These are phyloP conservation scores for Drosophila asahinai DNA, from an alignment of 1,140 invertebrate genomes.

Conservation along the genomic window DNA sequence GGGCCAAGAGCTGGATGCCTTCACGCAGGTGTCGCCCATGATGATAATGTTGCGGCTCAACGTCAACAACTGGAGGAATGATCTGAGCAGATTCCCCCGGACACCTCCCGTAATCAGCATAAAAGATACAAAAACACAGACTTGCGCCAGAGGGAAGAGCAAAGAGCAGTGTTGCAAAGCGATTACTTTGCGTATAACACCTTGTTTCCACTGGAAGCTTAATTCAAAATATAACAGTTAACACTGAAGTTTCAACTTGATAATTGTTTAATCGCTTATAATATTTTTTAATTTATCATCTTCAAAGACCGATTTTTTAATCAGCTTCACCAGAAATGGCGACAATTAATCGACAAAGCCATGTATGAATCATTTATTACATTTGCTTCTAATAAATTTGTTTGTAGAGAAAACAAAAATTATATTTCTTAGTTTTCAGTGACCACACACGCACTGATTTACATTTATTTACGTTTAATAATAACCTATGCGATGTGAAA, in stretches of 20 bases:
- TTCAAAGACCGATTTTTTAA: not conserved
- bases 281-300: no score
- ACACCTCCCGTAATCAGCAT: not conserved
- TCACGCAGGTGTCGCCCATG: not conserved
- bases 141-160: not conserved
- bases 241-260: not conserved
- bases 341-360: not conserved
- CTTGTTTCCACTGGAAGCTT: not conserved
- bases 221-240: not conserved
- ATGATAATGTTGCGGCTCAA: not conserved
- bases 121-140: not conserved
- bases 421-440: not conserved
- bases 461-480: not conserved
- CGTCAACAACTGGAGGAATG: not conserved
- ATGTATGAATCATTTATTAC: no score
- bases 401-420: not conserved
- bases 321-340: not conserved
- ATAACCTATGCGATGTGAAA: not conserved
- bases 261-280: no score
- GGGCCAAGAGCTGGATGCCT: not conserved
- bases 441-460: not conserved
- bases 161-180: constrained; percentile 3
- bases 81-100: not conserved
- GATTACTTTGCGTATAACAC: not conserved
- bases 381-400: not conserved